Evolutionary conservation across 2,113 vertebrate genomes (phyloP).

Genomic region (Mustela nigripes): DNA sequence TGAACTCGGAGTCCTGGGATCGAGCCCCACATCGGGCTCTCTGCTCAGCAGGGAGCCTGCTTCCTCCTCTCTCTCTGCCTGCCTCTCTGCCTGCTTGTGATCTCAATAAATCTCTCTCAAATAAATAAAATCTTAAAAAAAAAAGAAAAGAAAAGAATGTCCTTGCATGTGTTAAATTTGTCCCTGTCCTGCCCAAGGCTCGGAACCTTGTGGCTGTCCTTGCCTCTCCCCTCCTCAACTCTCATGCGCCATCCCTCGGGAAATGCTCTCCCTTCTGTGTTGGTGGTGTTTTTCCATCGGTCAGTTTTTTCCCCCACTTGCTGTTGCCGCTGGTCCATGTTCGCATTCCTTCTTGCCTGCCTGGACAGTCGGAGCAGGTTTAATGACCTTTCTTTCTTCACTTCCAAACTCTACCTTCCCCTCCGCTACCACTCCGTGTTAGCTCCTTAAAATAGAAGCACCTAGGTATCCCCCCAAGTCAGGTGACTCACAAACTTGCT

Average conservation of each 20-base stretch:
- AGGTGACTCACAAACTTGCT: neutral
- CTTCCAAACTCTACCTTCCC: neutral
- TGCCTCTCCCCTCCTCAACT: neutral
- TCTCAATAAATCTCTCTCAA: no score
- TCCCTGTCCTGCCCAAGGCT: neutral
- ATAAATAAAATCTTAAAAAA: no score
- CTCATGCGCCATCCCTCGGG: neutral
- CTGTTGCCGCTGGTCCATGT: neutral
- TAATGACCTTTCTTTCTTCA: neutral
- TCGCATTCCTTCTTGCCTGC: neutral
- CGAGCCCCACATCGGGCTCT: no score
- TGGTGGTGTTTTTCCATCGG: neutral
- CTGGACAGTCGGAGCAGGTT: neutral
- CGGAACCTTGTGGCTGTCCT: neutral
- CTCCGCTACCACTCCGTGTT: neutral
- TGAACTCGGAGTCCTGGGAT: no score
- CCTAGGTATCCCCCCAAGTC: no score
- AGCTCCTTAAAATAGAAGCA: neutral
- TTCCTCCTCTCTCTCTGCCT: no score
- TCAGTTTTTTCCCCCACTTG: neutral
- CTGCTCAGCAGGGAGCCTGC: no score
- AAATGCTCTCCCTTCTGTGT: neutral
- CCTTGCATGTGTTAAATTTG: neutral
- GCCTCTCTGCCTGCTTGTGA: no score
- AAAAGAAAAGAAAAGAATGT: neutral